Percentiles rank a stretch among this genome's conserved stretches.
Evolutionary conservation across 2,888 invertebrate genomes (phyloP).

Genomic region (Galerucella pusilla): DNA sequence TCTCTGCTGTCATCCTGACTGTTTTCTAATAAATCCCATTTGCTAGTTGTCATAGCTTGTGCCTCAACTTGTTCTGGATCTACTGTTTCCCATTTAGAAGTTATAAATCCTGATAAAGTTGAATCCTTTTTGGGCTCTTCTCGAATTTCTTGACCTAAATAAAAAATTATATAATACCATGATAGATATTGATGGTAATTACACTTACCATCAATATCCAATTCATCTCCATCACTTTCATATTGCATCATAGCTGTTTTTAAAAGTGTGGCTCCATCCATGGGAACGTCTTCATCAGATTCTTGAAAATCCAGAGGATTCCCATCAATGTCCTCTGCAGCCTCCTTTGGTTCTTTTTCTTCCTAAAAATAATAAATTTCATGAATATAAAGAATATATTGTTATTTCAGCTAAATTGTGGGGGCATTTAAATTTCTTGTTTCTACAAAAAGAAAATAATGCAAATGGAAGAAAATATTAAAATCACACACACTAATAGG

Average conservation of each 20-base stretch:
- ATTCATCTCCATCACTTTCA: slow-evolving; percentile 57
- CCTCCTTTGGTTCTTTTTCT: slow-evolving; percentile 38
- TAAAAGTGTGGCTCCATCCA: slow-evolving; percentile 85
- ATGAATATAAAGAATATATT: not conserved
- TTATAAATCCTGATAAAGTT: slow-evolving; percentile 79
- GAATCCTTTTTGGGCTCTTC: slow-evolving; percentile 52
- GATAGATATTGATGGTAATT: not conserved
- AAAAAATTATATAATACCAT: too few species aligned
- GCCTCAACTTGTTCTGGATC: slow-evolving; percentile 87
- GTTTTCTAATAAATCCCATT: slow-evolving; percentile 84
- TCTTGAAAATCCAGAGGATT: slow-evolving; percentile 70
- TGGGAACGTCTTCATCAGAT: slow-evolving; percentile 74
- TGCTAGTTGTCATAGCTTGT: slow-evolving; percentile 87
- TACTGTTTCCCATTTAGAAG: slow-evolving; percentile 97
- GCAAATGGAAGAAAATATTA: too few species aligned
- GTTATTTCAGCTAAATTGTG: not conserved
- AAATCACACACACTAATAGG: too few species aligned
- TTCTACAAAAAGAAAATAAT: too few species aligned
- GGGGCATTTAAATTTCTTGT: too few species aligned
- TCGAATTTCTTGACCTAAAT: slow-evolving; percentile 57
- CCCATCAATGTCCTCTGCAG: slow-evolving; percentile 72
- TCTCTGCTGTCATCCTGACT: slow-evolving; percentile 63
- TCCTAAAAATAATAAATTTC: slow-evolving; percentile 36
- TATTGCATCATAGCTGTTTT: slow-evolving; percentile 74
- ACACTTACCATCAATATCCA: slow-evolving; percentile 74